These are phyloP conservation scores for Chironomus riparius DNA, from an alignment of 2,888 invertebrate species.

Conservation along the genomic window DNA sequence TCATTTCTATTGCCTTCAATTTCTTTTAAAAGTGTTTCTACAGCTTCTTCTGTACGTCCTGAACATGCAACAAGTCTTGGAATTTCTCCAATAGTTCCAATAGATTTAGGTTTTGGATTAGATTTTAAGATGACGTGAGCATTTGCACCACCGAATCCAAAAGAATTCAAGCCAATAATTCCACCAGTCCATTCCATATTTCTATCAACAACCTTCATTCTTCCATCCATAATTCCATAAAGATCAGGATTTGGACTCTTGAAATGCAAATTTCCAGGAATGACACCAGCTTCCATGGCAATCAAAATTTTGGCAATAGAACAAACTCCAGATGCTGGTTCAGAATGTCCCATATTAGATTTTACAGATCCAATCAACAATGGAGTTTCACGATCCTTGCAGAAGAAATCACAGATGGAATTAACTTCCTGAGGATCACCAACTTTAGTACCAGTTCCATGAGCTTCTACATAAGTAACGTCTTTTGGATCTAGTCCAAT, in stretches of 20 bases:
- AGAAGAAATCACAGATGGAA: constrained; percentile 86
- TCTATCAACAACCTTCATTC: constrained; percentile 80
- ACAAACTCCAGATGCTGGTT: constrained; percentile 85
- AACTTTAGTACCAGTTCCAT: constrained; percentile 96
- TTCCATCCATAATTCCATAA: constrained; percentile 80
- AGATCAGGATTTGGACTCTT: constrained; percentile 79
- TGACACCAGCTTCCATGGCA: constrained; percentile 82
- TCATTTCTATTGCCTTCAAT: constrained; percentile 53
- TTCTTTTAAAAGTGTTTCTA: constrained; percentile 54
- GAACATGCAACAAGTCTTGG: constrained; percentile 68
- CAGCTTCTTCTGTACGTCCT: constrained; percentile 77
- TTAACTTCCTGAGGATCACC: constrained; percentile 99
- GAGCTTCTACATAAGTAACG: constrained; percentile 90
- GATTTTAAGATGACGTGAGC: constrained; percentile 83
- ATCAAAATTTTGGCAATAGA: constrained; percentile 85
- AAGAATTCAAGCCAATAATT: constrained; percentile 88
- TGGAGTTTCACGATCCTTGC: constrained; percentile 67
- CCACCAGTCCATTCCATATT: constrained; percentile 83
- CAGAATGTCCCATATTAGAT: constrained; percentile 98
- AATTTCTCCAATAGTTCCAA: constrained; percentile 47
- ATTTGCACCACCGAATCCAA: constrained; percentile 97
- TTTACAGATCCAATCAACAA: constrained; percentile 92
- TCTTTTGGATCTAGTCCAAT: constrained; percentile 70
- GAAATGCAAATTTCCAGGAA: constrained; percentile 90
- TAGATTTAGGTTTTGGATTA: constrained; percentile 58